A percentile compares a stretch with the other conserved stretches of the same genome.
Evolutionary conservation across 1,140 invertebrate genomes (phyloP).

Genomic region (Pogonus chalceus): DNA sequence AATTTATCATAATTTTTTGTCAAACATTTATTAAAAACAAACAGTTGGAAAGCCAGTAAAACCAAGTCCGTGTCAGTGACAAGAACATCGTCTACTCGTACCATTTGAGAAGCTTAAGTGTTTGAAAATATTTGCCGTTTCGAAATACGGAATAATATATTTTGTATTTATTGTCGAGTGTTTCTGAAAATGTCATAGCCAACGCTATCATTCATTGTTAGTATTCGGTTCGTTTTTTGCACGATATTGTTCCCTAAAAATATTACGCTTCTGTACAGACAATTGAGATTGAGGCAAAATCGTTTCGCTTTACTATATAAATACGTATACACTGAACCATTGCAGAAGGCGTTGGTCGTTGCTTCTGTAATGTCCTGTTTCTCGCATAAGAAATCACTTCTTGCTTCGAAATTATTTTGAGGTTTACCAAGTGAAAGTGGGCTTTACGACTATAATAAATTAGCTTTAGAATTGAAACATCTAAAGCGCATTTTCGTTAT

Average conservation of each 20-base stretch:
- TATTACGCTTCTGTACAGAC: conserved; percentile 14
- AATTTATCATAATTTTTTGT: neutral
- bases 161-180: conserved; percentile 23
- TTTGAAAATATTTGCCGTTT: neutral
- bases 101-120: neutral
- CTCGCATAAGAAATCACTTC: neutral
- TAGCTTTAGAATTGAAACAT: too few species aligned
- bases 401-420: neutral
- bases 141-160: conserved; percentile 23
- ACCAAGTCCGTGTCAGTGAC: neutral
- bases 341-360: neutral
- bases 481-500: too few species aligned
- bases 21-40: neutral
- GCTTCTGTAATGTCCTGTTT: neutral
- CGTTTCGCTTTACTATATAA: too few species aligned
- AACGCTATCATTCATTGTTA: conserved; percentile 23
- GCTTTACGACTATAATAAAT: neutral
- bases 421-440: neutral
- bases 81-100: neutral
- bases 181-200: conserved; percentile 18
- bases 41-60: neutral
- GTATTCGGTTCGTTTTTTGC: conserved; percentile 12
- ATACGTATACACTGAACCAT: neutral
- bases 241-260: conserved; percentile 22
- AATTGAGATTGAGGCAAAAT: too few species aligned